Base-by-base conservation (phyloP, 2,113 vertebrate species). In the Miniopterus natalensis region DNA sequence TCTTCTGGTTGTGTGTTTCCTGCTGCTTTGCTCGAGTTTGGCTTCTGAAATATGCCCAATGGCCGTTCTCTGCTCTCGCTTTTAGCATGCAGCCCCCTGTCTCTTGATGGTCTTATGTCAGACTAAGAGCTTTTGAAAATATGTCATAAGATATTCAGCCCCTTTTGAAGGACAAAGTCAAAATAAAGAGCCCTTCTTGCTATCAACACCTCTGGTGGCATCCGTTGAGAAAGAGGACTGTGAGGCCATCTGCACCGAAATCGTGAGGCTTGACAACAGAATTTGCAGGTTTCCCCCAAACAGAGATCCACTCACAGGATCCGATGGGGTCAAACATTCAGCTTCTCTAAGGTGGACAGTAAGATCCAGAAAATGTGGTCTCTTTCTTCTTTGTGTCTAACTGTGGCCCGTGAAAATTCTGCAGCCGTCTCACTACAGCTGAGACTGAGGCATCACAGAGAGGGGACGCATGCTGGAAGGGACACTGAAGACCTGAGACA, bases 61-160 rank as follows among this genome's bases (percentile, higher is more conserved):
- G 93, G 88, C 95, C 84, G 49, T 57, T 31, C 45, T 95, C 53
- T 36, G 0, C 53, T 92, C 66, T 92, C 17, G 21, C 6, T 61
- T 93, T 81, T 73, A 94, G 45, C 40, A 45, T 59, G 70, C 42
- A 93, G 93, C 80, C 84, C 83, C 84, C 93, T 36, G 95, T 47
- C 6, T 89, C 95, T 63, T 85, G 84, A 97, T 95, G 45, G 96
- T 93, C 63, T 96, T 97, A 92, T 65, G 86, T 97, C 66, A 96
- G 78, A 95, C 96, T 97, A 91, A 97, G 96, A 95, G 66, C 47
- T 71, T 97, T 95, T 96, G 93, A 92, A 75, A 90, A 61, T 61
- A 49, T 29, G 92, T 92, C 80, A 21, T 42, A 88, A 97, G 80
- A 93, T 97, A 92, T 84, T 71, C 92, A 97, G 74, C 20, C 45